These are phyloP conservation scores for Papilio aristodemus DNA, from an alignment of 1,140 invertebrate genomes.

Conservation along the genomic window DNA sequence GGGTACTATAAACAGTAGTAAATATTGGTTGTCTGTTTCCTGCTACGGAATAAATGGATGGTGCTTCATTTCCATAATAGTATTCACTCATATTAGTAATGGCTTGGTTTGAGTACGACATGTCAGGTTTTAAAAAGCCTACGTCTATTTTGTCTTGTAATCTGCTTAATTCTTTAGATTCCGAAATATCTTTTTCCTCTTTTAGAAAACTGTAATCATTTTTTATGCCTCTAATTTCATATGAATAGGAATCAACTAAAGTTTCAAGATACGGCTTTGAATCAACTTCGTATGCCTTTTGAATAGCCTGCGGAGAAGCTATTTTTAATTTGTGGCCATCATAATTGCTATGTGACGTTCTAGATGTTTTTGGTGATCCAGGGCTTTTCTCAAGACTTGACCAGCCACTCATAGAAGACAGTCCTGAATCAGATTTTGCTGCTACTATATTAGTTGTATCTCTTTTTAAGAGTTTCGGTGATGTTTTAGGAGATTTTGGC, in stretches of 20 bases:
- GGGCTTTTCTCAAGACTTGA: conserved; percentile 92
- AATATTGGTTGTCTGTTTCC: conserved; percentile 85
- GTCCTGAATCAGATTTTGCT: conserved; percentile 90
- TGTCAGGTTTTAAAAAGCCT: conserved; percentile 60
- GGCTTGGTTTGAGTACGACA: conserved; percentile 53
- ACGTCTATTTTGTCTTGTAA: conserved; percentile 63
- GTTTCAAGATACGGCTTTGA: conserved; percentile 75
- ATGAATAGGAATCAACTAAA: conserved; percentile 70
- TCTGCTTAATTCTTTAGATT: conserved; percentile 57
- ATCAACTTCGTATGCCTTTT: conserved; percentile 67
- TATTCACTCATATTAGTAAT: conserved; percentile 77
- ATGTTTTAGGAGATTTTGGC: conserved; percentile 87
- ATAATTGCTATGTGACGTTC: conserved; percentile 60
- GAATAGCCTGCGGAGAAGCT: conserved; percentile 63
- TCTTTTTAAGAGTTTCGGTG: conserved; percentile 86
- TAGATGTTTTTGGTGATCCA: conserved; percentile 83
- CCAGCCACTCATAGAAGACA: conserved; percentile 92
- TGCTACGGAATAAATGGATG: conserved; percentile 88
- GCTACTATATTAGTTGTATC: conserved; percentile 83
- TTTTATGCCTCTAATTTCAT: conserved; percentile 57
- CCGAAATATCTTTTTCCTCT: conserved; percentile 50
- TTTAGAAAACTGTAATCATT: conserved; percentile 56
- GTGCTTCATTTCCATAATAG: conserved; percentile 83
- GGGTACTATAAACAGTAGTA: conserved; percentile 86
- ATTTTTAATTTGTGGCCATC: conserved; percentile 68